Evolutionary conservation across 1,140 invertebrate species (phyloP), one percentile per base, ranked within the genome.

Genomic region (Nasonia giraulti): DNA sequence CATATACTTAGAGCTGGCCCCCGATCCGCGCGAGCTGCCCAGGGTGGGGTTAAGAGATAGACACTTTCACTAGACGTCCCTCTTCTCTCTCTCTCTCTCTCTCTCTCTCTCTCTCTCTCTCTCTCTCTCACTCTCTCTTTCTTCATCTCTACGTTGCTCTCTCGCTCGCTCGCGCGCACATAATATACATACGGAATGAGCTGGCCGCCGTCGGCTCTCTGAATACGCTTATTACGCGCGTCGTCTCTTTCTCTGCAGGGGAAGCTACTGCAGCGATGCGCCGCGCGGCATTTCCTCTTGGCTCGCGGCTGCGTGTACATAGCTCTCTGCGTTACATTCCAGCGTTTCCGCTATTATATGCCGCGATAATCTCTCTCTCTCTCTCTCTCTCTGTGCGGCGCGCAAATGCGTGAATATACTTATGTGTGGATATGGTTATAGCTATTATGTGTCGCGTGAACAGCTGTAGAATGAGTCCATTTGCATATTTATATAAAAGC

Each of bases 31-130:
- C 69, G 80, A 37, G 71, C 78, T 44, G 31, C 78, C 40, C 84
- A 75, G 73, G 87, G 89, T 90, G 90, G 90, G 90, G 89, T 87
- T 55, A 40, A 81, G 47, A 71, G 68, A 76, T 83, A 87, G 73
- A 85, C 87, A 90, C 90, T 90, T 90, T 90, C 90, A 90, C 90
- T 90, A 83, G 82, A 8, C 82, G 71, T 27, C 27, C 62, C 47
- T 62, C 55, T 62, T 7, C 55, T 62, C 55, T 62, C 11, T 33
- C 76, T 31, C 44, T 55, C 23, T 47, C 74, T 76, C 10, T n/a
- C 74, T 20, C 55, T 62, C 55, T 62, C 11, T 55, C 76, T 31
- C 44, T 7, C 55, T 62, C 55, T 62, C 11, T 55, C 76, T 31
- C 44, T 7, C 55, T 62, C 55, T 62, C 11, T 55, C 76, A 17